Evolutionary conservation across 2,113 vertebrate species (phyloP).

Genomic region (Phalacrocorax carbo): DNA sequence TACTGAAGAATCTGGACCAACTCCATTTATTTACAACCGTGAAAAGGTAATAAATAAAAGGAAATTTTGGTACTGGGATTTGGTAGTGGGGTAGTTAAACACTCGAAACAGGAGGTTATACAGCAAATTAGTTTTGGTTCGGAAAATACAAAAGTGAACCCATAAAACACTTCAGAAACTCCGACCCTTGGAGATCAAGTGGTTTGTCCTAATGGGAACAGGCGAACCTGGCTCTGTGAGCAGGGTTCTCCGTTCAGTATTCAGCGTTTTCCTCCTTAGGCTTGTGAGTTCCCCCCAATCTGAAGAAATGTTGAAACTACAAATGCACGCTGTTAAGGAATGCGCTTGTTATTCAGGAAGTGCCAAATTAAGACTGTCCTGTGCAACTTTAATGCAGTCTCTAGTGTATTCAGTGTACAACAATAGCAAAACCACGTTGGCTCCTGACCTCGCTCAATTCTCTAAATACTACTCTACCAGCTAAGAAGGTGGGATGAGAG

Average conservation of each 20-base stretch:
- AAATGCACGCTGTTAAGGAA: background rate
- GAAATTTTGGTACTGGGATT: background rate
- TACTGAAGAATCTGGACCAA: background rate
- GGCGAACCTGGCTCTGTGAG: background rate
- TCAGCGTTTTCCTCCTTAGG: background rate
- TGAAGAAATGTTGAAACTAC: background rate
- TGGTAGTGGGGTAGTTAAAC: background rate
- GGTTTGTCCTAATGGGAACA: background rate
- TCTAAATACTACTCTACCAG: background rate
- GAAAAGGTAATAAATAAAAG: background rate
- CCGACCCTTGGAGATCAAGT: background rate
- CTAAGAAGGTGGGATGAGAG: background rate
- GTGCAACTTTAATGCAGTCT: background rate
- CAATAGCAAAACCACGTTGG: background rate
- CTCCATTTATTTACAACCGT: background rate
- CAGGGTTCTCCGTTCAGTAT: background rate
- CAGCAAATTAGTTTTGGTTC: background rate
- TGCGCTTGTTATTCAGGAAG: background rate
- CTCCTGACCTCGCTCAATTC: background rate
- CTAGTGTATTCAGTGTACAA: background rate
- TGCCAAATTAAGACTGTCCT: background rate
- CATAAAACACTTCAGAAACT: background rate
- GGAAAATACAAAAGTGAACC: background rate
- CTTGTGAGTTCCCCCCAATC: background rate
- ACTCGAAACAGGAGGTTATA: background rate